phyloP scores from a whole-genome alignment of 1,140 invertebrate species.

The Glossosoma conforme region DNA sequence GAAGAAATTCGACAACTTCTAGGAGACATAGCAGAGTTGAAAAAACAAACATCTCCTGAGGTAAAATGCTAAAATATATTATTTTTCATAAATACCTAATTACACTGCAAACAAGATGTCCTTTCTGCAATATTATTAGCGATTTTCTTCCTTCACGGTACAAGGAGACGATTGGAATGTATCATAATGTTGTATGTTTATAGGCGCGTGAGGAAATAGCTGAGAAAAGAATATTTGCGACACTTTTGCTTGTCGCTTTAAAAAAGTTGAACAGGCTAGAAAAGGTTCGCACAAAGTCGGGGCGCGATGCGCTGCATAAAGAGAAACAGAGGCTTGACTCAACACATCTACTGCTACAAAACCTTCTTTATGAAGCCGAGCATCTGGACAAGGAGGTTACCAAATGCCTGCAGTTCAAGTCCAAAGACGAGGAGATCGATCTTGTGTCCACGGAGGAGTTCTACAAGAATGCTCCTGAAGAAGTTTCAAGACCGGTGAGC shows the following conservation, averaged over 20 bases:
- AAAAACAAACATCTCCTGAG: slow-evolving; percentile 50
- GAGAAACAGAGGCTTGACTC: slow-evolving; percentile 86
- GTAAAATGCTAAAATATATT: slow-evolving; percentile 36
- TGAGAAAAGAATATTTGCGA: slow-evolving; percentile 63
- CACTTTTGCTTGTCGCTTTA: slow-evolving; percentile 69
- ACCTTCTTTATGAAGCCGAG: slow-evolving; percentile 91
- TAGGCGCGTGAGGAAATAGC: slow-evolving; percentile 59
- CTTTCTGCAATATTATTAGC: slow-evolving; percentile 5
- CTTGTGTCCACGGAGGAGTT: slow-evolving; percentile 82
- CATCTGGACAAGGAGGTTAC: slow-evolving; percentile 91
- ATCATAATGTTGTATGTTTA: slow-evolving; percentile 26
- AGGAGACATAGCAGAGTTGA: slow-evolving; percentile 60
- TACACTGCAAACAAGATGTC: slow-evolving; percentile 1
- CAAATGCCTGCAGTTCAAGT: slow-evolving; percentile 92
- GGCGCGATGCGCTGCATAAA: slow-evolving; percentile 69
- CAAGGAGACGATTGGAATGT: background rate
- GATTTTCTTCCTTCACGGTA: background rate
- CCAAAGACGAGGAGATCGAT: slow-evolving; percentile 90
- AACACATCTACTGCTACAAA: slow-evolving; percentile 86
- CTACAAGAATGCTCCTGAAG: slow-evolving; percentile 72
- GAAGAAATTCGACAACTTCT: slow-evolving; percentile 61
- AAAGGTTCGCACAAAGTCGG: slow-evolving; percentile 77
- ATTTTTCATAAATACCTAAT: slow-evolving; percentile 7
- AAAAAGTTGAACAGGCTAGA: slow-evolving; percentile 89
- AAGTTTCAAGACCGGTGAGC: slow-evolving; percentile 64